Conservation (phyloP, 2,113 vertebrate genomes). For the Pimephales promelas region DNA sequence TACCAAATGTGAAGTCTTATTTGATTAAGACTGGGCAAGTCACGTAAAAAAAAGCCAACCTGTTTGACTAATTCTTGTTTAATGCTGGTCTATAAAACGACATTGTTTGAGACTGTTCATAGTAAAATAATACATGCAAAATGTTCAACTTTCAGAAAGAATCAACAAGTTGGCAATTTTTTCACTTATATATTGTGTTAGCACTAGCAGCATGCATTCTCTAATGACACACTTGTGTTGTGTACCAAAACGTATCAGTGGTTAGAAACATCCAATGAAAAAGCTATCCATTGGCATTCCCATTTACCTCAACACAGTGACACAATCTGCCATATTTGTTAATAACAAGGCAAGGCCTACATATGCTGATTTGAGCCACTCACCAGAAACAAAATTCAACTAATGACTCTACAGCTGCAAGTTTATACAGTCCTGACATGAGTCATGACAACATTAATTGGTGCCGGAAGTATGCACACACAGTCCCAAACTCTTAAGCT, state of each 20-base stretch:
- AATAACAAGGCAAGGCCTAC: not conserved
- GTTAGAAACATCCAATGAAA: not conserved
- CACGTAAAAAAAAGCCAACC: conserved; percentile 5
- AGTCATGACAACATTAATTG: not conserved
- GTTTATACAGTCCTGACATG: not conserved
- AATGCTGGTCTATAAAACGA: not conserved
- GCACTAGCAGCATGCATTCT: not conserved
- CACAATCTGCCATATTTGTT: not conserved
- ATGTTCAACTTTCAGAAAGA: not conserved
- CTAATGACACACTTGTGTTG: not conserved
- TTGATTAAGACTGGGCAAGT: not conserved
- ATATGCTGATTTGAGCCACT: not conserved
- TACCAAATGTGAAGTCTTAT: not conserved
- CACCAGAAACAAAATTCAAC: not conserved
- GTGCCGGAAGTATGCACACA: not conserved
- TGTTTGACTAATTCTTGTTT: not conserved
- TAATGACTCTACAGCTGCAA: not conserved
- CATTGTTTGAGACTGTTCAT: not conserved
- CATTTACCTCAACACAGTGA: not conserved
- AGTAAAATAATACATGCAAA: not conserved
- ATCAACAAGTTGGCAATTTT: not conserved
- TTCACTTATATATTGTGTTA: not conserved
- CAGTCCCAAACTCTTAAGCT: not conserved
- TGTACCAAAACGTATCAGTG: not conserved
- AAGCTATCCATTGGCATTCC: not conserved